Base-by-base conservation (phyloP, 2,113 vertebrate species). In the Pedionomus torquatus region DNA sequence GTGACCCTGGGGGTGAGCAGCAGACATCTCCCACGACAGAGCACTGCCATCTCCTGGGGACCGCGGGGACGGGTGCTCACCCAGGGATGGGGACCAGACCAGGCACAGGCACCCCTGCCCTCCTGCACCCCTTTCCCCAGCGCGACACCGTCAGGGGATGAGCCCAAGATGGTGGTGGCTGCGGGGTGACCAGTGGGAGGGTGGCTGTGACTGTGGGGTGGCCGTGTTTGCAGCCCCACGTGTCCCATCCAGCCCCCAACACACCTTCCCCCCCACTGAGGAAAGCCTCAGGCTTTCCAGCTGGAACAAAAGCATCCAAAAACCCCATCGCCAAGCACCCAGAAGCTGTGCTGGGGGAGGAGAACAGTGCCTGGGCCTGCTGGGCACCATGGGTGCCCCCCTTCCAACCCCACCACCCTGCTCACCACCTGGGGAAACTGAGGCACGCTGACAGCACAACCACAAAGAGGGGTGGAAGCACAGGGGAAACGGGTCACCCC, bases 11-110 rank as follows among this genome's bases (percentile, higher is more conserved):
- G 48, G 77, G 60, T 21, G 51, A 66, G 39, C 74, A 55, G 82
- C 46, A 43, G 16, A 9, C 77, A 54, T 66, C 51, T 97, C 95
- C 92, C 78, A 74, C 52, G 94, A 95, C 87, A 76, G 93, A 82
- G 92, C 84, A 92, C 89, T 95, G 97, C 96, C 97, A 89, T 63
- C 97, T 97, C 91, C 95, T 95, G 97, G 94, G 83, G 93, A 93
- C 79, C 18, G 66, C 13, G 18, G 80, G 95, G 83, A 95, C 24
- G 55, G 87, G 90, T 90, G 63, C 52, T 49, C 9, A 13, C 11
- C 30, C 11, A 31, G 24, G 8, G 15, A 11, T 25, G 52, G 43
- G 41, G 37, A 72, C 41, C 2, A 2, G 48, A 37, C 15, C 8
- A 1, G 16, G 63, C 14, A 25, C 21, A 4, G 17, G 17, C 46